Base-by-base conservation (phyloP, 2,113 vertebrate species). In the Meleagris gallopavo region DNA sequence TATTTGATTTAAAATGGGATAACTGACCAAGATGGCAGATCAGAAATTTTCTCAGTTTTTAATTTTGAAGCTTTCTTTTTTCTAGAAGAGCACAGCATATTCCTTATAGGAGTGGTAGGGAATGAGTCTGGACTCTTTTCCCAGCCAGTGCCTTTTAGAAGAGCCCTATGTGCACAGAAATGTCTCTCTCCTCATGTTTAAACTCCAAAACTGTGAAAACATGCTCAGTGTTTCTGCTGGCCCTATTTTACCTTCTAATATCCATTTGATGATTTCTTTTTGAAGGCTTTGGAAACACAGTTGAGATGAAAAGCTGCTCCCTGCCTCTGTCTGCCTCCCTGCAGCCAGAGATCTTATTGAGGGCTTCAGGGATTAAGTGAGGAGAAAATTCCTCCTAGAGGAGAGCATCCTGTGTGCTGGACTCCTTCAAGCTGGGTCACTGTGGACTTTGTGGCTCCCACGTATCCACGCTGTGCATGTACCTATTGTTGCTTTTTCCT, bases 241-340 rank as follows among this genome's bases (percentile, higher is more conserved):
- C 55, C 40, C 29, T 66, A 2, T 83, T 95, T 88, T 52, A 91
- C 72, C 75, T 95, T 69, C 50, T 83, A 77, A 88, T 34, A 78
- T 86, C 34, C n/a, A 75, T 71, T 64, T 60, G 64, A 27, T 24
- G n/a, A 34, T 71, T 79, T 43, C 22, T 48, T 65, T 72, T 54
- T 40, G 24, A 80, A 83, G 50, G 60, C 25, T 91, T 82, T 21
- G 16, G 82, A 91, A 88, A 27, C 19, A 17, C 38, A 67, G 41
- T 16, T 77, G 88, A 80, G 84, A 80, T 95, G 34, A 93, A 92
- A 89, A 94, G 79, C 61, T 83, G 27, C n/a, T 34, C 55, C 34
- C 43, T 95, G 52, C 50, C 43, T 66, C 54, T 52, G 32, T 78
- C 80, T 86, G 55, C 34, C 64, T 74, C 24, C 85, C 45, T 87